Percentiles rank a stretch among this genome's conserved stretches.
Conservation (phyloP, 1,140 invertebrate species). For the Heliothis subflexa region DNA sequence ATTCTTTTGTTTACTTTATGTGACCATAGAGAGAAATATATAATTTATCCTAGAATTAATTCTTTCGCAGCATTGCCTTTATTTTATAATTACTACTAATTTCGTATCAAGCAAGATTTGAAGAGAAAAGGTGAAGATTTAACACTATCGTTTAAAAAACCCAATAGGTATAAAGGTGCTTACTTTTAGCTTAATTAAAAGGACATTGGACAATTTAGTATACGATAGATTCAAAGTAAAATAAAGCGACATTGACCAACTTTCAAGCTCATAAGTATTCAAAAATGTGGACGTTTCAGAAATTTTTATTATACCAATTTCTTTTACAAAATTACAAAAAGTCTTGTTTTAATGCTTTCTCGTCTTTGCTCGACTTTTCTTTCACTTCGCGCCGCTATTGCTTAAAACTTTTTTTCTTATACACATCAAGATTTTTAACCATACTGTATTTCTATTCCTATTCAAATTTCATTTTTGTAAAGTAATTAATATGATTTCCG, state of each 20-base stretch:
- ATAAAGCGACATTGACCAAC: conserved; percentile 23
- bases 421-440: too few relatives aligned
- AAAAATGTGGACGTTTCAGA: conserved; percentile 22
- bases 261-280: conserved; percentile 22
- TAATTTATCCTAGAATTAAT: conserved; percentile 9
- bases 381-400: too few relatives aligned
- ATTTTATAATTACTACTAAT: conserved; percentile 14
- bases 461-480: neutral
- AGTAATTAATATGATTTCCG: neutral
- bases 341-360: too few relatives aligned
- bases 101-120: neutral
- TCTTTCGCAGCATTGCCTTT: conserved; percentile 31
- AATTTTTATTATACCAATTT: neutral
- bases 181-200: neutral
- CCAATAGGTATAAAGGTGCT: conserved; percentile 15
- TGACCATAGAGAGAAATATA: neutral
- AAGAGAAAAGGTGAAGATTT: conserved; percentile 5
- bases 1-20: neutral
- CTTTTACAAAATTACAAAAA: neutral
- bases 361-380: too few relatives aligned
- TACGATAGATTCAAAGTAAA: neutral
- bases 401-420: too few relatives aligned
- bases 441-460: too few relatives aligned
- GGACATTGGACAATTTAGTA: conserved; percentile 6
- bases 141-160: conserved; percentile 1